Evolutionary conservation across 2,797 vertebrate species (phyloP), one percentile per base, ranked within the genome.

Genomic region (Cryptoprocta ferox): DNA sequence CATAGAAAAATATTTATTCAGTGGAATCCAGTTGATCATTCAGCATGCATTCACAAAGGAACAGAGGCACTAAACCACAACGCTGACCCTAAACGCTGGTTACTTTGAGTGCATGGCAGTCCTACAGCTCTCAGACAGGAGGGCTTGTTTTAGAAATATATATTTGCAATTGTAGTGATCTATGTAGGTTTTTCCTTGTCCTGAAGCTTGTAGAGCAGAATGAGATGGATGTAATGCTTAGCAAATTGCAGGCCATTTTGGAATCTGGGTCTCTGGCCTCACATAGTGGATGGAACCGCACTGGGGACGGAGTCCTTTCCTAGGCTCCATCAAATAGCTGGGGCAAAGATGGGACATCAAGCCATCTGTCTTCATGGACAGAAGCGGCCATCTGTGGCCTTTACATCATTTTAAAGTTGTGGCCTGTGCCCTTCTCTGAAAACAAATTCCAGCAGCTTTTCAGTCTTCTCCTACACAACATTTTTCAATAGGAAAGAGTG

Each of bases 1-100:
- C 81, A 91, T 86, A 97, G 85, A 95, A 96, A 95, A 97, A 93
- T 91, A 96, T 92, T 92, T 93, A 97, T 93, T 94, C 89, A 80
- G 37, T 19, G 24, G 48, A 76, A 80, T 93, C 68, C 37, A 86
- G 68, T 61, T 93, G 66, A 78, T 92, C 59, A 66, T 75, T 93
- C 87, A 11, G 76, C 91, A 96, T 90, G 89, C 88, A 91, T 96
- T 70, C 73, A 21, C 53, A 50, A 63, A 45, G 39, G 81, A 71
- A 88, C 35, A 80, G 91, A 94, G 65, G 68, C 63, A 63, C 93
- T 86, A 83, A 71, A 84, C 68, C 92, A 94, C 63, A 65, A 39
- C 0, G 26, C 78, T 0, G 3, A 50, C 89, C 84, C 93, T 82
- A 95, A 92, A 28, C 88, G 80, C 88, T 65, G 56, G 86, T 97